These are phyloP conservation scores for Calyptommatus sinebrachiatus DNA, from an alignment of 2,113 vertebrate species.

Conservation along the genomic window DNA sequence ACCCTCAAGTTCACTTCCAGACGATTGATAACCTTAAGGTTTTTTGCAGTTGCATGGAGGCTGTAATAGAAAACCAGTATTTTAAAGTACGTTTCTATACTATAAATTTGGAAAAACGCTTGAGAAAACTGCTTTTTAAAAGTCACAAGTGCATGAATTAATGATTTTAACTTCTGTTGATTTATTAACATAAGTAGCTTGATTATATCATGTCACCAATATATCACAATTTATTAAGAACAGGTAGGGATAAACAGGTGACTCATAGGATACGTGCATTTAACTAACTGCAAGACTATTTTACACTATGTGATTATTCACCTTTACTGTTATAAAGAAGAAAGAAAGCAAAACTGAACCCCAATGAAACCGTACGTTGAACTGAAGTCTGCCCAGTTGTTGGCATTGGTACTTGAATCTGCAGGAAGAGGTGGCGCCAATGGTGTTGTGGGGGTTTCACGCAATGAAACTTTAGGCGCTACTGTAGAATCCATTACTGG, in stretches of 20 bases:
- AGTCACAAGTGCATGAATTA: not conserved
- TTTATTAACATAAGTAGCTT: not conserved
- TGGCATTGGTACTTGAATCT: conserved; percentile 75
- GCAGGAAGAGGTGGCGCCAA: conserved; percentile 54
- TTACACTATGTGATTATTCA: conserved; percentile 7
- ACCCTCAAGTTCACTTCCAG: not conserved
- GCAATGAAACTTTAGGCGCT: conserved; percentile 73
- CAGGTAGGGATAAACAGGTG: not conserved
- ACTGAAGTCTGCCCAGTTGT: conserved; percentile 98
- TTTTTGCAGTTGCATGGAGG: not conserved
- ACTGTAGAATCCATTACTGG: conserved; percentile 54
- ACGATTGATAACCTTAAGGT: not conserved
- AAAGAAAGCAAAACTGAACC: conserved; percentile 5
- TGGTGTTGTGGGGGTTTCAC: conserved; percentile 62
- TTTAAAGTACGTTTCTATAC: too few species aligned
- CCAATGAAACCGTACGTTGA: conserved; percentile 84
- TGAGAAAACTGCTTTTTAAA: not conserved
- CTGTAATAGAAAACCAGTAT: too few species aligned
- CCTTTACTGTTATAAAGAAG: conserved; percentile 8
- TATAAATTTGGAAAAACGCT: not conserved
- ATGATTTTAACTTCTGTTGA: not conserved
- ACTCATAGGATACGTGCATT: not conserved
- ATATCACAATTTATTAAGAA: not conserved
- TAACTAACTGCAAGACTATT: conserved; percentile 1
- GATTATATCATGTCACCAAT: not conserved